Percentiles rank a stretch among this genome's conserved stretches.
Conservation (phyloP, 2,797 vertebrate species). For the Trematomus bernacchii region DNA sequence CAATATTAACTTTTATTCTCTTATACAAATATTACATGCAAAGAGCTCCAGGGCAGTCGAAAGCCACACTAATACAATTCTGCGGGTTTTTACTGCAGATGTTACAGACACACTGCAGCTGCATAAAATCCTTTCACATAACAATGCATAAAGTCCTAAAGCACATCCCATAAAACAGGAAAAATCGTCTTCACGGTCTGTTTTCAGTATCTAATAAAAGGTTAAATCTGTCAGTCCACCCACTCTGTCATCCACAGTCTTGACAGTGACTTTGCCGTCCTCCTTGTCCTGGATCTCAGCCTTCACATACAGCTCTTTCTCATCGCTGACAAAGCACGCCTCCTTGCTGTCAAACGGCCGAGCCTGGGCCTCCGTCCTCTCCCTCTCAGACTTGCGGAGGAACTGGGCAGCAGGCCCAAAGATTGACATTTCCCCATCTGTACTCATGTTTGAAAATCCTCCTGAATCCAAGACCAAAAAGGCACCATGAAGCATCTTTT, state of each 20-base stretch:
- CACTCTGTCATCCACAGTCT: constrained; percentile 85
- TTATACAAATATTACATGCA: background rate
- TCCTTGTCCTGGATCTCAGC: constrained; percentile 85
- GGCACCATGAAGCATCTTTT: background rate
- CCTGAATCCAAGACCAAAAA: constrained; percentile 10
- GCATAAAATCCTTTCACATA: background rate
- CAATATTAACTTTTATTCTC: constrained; percentile 8
- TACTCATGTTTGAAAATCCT: constrained; percentile 51
- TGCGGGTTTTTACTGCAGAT: constrained; percentile 17
- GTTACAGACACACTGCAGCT: constrained; percentile 19
- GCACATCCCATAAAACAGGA: background rate
- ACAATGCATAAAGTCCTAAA: background rate
- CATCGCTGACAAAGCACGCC: constrained; percentile 86
- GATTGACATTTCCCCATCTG: constrained; percentile 82
- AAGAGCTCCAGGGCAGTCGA: constrained; percentile 4
- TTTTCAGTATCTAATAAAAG: constrained; percentile 9
- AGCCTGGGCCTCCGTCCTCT: constrained; percentile 88
- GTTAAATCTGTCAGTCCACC: constrained; percentile 68
- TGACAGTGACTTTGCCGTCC: constrained; percentile 82
- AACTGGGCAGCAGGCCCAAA: constrained; percentile 85
- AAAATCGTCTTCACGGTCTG: background rate
- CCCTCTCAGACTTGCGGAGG: constrained; percentile 88
- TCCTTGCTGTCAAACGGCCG: constrained; percentile 88
- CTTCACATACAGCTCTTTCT: constrained; percentile 84
- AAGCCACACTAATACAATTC: constrained; percentile 17